Conservation (phyloP, 2,888 invertebrate species). For the Callimorpha dominula region DNA sequence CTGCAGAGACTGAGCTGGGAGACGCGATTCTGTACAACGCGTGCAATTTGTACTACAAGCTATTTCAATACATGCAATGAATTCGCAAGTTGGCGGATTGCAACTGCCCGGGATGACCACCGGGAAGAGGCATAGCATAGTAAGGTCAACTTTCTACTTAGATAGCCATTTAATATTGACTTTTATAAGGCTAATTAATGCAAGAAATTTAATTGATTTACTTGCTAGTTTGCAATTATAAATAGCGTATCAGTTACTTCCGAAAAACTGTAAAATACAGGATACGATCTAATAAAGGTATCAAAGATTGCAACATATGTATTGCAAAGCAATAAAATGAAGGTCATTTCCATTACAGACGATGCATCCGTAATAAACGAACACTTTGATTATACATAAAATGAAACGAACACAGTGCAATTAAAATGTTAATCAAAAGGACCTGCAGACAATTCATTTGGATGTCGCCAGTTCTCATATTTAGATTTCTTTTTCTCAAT, state of each 20-base stretch:
- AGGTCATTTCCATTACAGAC: constrained; percentile 55
- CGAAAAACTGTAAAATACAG: background rate
- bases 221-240: background rate
- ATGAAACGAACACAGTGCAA: constrained; percentile 14
- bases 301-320: background rate
- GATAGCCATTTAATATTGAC: background rate
- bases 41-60: constrained; percentile 74
- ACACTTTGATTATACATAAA: constrained; percentile 41
- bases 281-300: background rate
- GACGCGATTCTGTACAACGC: constrained; percentile 58
- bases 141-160: constrained; percentile 60
- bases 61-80: constrained; percentile 82
- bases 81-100: constrained; percentile 80
- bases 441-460: constrained; percentile 7
- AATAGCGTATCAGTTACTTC: background rate
- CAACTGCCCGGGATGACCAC: constrained; percentile 48
- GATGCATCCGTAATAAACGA: constrained; percentile 43
- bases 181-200: background rate
- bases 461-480: background rate
- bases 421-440: constrained; percentile 8
- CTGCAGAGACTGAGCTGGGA: constrained; percentile 71
- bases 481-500: too few relatives aligned
- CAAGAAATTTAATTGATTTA: background rate
- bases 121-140: constrained; percentile 45
- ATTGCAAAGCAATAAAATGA: constrained; percentile 41